Evolutionary conservation across 2,113 vertebrate species (phyloP), one percentile per base, ranked within the genome.

Genomic region (Acanthisitta chloris): DNA sequence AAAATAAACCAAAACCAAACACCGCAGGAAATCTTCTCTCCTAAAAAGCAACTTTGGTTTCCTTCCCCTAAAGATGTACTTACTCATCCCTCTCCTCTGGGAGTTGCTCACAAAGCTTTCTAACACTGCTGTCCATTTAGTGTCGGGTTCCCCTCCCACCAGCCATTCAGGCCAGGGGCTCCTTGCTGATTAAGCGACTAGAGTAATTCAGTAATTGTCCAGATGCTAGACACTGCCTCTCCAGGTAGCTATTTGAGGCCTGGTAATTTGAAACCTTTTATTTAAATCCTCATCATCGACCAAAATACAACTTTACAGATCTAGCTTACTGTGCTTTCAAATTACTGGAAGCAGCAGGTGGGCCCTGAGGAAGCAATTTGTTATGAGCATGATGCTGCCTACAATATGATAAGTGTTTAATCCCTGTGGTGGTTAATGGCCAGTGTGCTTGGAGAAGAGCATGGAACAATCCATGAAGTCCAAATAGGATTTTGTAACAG

Each of bases 311-410:
- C 66, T 79, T 90, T 93, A 5, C 8, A 81, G 62, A 54, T 62
- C n/a, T 64, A 87, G 83, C 77, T 96, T 61, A 69, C 54, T 59
- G 38, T 79, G 67, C 83, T 94, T 94, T 91, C 33, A 19, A 81
- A 93, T 88, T 79, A 84, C 81, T 57, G 81, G 92, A 69, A 94
- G 94, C 94, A 96, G 95, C 94, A 96, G 95, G 93, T 95, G 86
- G 81, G 61, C 92, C 91, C n/a, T 29, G 59, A 91, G 93, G 91
- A 96, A 96, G 74, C 65, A 59, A 90, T 95, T 93, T 74, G 49
- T 95, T 91, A 90, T 38, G 38, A 96, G 85, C 74, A 91, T 49
- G 77, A 80, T 59, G 86, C 76, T 94, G 69, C 88, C 90, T 88
- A 65, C 88, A 72, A 86, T 91, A 76, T 81, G 54, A 69, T 65